Base-by-base conservation (phyloP, 2,888 invertebrate genomes). In the Adineta ricciae region DNA sequence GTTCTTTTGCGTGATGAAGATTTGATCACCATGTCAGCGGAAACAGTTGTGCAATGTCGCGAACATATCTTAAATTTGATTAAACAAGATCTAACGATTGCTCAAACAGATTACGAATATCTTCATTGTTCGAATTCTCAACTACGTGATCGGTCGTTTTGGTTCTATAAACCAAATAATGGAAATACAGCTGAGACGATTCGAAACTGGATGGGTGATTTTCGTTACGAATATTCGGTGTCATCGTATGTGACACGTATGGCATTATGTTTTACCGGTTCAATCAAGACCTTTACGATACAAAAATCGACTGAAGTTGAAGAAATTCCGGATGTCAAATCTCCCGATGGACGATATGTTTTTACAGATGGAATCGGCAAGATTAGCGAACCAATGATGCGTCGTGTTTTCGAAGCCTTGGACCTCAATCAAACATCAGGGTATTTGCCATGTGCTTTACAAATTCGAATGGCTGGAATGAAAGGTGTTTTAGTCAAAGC, bases 71-170 rank as follows among this genome's bases (percentile, higher is more conserved):
- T 78, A 78, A 41, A 78, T 41, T 78, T 78, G 41, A 78, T 78
- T 24, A 78, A 41, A 41, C 38, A 38, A 78, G 41, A 78, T 78
- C 41, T 78, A 78, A 24, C 38, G 2, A 41, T 78, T 24, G 78
- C 78, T n/a, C 78, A 78, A 78, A 78, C 78, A 19, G 78, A 78
- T 78, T 78, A 78, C 41, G 78, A 78, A 78, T 78, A 78, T 78
- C 41, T 78, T 41, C 78, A 78, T 78, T 78, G 78, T 78, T 78
- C 78, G 41, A 78, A 78, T 41, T 78, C 78, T 7, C 78, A 78
- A 41, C 41, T 78, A n/a, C 38, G 78, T n/a, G 78, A 78, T 78
- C 78, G 78, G 9, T 78, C 78, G n/a, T 78, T 78, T 78, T 78
- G 78, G 78, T 78, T 78, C 41, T 78, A 78, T 78, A 41, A 38